Percentiles rank a stretch among this genome's conserved stretches.
Conservation (phyloP, 2,113 vertebrate genomes). For the Bolborhynchus lineola region DNA sequence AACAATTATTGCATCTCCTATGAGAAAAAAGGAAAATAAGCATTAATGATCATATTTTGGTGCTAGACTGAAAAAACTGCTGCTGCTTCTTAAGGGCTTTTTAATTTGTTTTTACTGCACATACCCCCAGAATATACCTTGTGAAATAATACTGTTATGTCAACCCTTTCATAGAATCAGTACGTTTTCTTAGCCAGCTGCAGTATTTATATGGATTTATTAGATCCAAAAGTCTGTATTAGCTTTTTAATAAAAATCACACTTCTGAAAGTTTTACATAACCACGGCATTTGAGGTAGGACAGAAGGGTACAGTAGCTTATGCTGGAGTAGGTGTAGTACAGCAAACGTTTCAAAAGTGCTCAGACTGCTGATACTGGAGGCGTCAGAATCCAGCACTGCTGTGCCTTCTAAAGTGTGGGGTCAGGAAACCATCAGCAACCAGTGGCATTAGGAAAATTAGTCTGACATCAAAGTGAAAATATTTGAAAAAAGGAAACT, state of each 20-base stretch:
- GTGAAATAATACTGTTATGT: not conserved
- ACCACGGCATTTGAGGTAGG: fast-evolving
- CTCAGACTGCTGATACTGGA: not conserved
- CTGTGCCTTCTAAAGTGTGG: not conserved
- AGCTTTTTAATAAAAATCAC: not conserved
- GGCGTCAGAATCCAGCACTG: not conserved
- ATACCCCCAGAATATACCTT: not conserved
- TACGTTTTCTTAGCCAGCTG: not conserved
- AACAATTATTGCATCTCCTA: not conserved
- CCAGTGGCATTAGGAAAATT: not conserved
- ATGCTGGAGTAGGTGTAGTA: not conserved
- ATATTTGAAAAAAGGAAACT: not conserved
- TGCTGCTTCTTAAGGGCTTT: not conserved
- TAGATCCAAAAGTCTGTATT: not conserved
- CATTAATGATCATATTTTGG: not conserved
- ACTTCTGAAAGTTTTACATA: not conserved
- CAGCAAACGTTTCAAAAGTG: not conserved
- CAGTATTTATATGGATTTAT: not conserved
- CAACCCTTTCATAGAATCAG: not conserved
- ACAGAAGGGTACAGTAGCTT: not conserved
- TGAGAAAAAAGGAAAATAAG: not conserved
- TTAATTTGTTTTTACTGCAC: not conserved
- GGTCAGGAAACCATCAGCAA: not conserved
- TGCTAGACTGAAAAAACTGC: not conserved
- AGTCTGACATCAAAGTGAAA: not conserved